phyloP scores from a whole-genome alignment of 2,888 invertebrate genomes.

The Leucophenga maculata region DNA sequence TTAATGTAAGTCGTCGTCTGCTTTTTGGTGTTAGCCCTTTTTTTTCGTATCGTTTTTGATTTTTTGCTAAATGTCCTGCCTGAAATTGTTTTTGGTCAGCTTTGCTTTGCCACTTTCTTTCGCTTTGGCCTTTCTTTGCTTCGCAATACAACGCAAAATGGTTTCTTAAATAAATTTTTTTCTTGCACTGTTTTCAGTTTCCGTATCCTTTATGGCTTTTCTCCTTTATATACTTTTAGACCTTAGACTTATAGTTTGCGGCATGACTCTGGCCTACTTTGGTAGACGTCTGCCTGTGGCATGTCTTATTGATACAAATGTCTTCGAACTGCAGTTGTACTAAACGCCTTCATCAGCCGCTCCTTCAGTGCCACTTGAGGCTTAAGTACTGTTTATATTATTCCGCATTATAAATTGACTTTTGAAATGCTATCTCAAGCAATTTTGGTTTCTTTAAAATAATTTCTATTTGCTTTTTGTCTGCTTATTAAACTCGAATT shows the following conservation, averaged over 20 bases:
- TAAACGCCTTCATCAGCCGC: no score
- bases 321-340: no score
- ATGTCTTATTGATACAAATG: no score
- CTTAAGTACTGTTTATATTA: slow-evolving; percentile 12
- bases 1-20: no score
- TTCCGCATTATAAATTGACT: slow-evolving; percentile 18
- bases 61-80: not conserved
- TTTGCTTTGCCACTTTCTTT: not conserved
- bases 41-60: not conserved
- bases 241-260: not conserved
- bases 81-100: slow-evolving; percentile 11
- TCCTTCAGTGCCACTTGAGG: not conserved
- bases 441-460: not conserved
- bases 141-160: not conserved
- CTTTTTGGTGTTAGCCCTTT: not conserved
- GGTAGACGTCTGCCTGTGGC: not conserved
- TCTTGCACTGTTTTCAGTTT: not conserved
- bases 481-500: not conserved
- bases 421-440: not conserved
- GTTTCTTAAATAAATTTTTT: slow-evolving; percentile 14
- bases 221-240: not conserved
- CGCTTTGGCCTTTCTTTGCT: no score
- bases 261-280: not conserved
- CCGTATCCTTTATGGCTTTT: not conserved
- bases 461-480: not conserved